A percentile compares a stretch with the other conserved stretches of the same genome.
Evolutionary conservation across 2,113 vertebrate species (phyloP).

Genomic region (Galemys pyrenaicus): DNA sequence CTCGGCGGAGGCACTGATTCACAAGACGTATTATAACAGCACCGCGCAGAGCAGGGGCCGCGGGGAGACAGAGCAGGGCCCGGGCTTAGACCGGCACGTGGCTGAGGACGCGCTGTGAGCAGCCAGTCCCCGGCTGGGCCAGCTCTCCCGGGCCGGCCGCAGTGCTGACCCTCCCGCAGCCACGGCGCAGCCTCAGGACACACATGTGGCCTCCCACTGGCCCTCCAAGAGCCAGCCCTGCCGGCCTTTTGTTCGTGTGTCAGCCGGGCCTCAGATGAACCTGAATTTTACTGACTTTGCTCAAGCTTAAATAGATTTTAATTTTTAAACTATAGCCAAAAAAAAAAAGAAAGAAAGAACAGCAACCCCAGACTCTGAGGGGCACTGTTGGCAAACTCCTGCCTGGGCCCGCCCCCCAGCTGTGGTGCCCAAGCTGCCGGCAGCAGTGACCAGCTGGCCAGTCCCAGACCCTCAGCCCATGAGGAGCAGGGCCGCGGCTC

Average conservation of each 20-base stretch:
- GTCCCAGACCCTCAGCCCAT: not conserved
- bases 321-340: not conserved
- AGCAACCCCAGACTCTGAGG: not conserved
- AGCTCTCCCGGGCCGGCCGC: no score
- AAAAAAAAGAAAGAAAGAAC: not conserved
- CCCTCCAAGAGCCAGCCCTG: not conserved
- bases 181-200: not conserved
- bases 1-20: not conserved
- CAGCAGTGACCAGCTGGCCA: accelerated
- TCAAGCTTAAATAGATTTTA: not conserved
- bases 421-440: not conserved
- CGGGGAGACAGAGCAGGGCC: not conserved
- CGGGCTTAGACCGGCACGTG: no score
- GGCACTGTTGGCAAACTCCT: not conserved
- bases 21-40: not conserved
- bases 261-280: not conserved
- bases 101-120: no score
- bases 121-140: not conserved
- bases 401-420: not conserved
- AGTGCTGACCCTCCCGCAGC: no score
- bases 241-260: not conserved
- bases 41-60: not conserved
- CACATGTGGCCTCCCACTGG: not conserved
- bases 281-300: not conserved
- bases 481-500: not conserved